Evolutionary conservation across 2,113 vertebrate genomes (phyloP), one percentile per base, ranked within the genome.

Genomic region (Lethenteron reissneri): DNA sequence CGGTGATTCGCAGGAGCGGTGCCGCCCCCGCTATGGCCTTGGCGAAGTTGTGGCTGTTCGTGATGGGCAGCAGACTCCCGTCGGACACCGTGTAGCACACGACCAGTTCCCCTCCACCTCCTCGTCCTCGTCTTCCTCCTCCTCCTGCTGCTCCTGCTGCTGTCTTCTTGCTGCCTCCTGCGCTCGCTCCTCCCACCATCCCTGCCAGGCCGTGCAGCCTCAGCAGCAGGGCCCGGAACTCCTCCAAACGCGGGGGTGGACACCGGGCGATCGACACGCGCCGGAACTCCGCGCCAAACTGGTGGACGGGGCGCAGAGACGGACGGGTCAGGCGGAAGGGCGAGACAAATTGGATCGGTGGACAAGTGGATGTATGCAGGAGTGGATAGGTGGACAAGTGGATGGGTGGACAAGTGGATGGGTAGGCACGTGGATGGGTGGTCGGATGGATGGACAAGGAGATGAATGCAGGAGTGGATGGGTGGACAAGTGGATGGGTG

Each of bases 191-290:
- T 41, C 41, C 41, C 41, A 41, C 41, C 41, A 41, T 41, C 41
- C 41, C 41, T 41, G 41, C 41, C n/a, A 68, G 64, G 64, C 64
- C n/a, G 25, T 68, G 64, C 64, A 68, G 11, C n/a, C n/a, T 25
- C n/a, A n/a, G 64, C n/a, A 68, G 64, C 64, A 68, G 64, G 25
- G 64, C 64, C 64, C 64, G 25, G 11, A 68, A 25, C 64, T 68
- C 64, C 25, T 68, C 64, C 9, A 68, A n/a, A 25, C n/a, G 25
- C n/a, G n/a, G n/a, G n/a, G 64, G 64, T 10, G 64, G n/a, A 17
- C n/a, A n/a, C 9, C 64, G 64, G 64, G 25, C n/a, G n/a, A 68
- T 17, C n/a, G n/a, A 17, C n/a, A 68, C n/a, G n/a, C 64, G 64
- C 25, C 64, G 64, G 64, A 68, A 68, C 25, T 68, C 64, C 10